These are phyloP conservation scores for Caranx ignobilis DNA, from an alignment of 2,113 vertebrate genomes.

Conservation along the genomic window DNA sequence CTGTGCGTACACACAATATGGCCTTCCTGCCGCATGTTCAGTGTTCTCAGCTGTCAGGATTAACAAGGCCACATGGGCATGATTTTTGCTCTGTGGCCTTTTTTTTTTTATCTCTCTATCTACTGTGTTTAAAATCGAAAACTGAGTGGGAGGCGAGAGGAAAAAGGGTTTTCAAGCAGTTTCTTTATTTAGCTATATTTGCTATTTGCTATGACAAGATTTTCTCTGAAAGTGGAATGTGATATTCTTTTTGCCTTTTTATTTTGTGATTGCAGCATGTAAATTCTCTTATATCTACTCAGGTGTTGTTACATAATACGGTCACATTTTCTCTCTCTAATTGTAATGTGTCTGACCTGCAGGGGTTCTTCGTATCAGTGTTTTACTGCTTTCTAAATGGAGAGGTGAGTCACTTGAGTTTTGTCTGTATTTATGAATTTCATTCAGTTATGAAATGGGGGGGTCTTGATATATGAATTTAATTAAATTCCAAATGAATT, in stretches of 20 bases:
- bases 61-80: constrained; percentile 41
- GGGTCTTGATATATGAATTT: constrained; percentile 24
- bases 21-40: constrained; percentile 38
- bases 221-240: not conserved
- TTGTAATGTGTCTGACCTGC: constrained; percentile 65
- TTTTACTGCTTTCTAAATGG: constrained; percentile 99
- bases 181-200: not conserved
- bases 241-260: not conserved
- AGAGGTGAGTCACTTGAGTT: constrained; percentile 88
- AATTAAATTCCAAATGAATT: constrained; percentile 14
- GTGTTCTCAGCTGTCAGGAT: constrained; percentile 47
- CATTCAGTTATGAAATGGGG: constrained; percentile 21
- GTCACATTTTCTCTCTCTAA: constrained; percentile 11
- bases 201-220: not conserved
- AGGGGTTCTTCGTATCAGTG: constrained; percentile 99
- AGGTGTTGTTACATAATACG: not conserved
- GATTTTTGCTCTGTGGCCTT: constrained; percentile 34
- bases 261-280: not conserved
- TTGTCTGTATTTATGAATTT: constrained; percentile 38
- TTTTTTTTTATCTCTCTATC: not conserved
- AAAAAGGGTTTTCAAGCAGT: not conserved
- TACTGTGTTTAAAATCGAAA: constrained; percentile 7
- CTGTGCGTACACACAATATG: constrained; percentile 16
- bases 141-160: constrained; percentile 12
- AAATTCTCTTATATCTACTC: constrained; percentile 19